Evolutionary conservation across 1,140 invertebrate genomes (phyloP).

Genomic region (Drosophila pachea): DNA sequence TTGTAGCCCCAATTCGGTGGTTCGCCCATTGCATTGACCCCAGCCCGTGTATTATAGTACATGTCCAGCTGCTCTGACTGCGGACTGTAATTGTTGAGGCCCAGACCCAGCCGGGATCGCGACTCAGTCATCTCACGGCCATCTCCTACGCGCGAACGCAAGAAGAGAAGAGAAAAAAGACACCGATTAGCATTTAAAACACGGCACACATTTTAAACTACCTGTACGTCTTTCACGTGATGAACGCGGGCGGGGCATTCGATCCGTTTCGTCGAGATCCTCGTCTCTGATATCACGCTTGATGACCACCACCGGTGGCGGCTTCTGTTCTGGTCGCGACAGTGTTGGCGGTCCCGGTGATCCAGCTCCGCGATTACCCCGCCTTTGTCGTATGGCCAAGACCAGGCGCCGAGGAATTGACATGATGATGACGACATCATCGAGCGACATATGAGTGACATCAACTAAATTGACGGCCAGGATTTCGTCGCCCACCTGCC

Average conservation of each 20-base stretch:
- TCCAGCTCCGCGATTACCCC: slow-evolving; percentile 82
- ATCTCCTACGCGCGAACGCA: slow-evolving; percentile 80
- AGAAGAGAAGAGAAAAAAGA: slow-evolving; percentile 27
- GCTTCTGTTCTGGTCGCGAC: slow-evolving; percentile 87
- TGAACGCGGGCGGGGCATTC: slow-evolving; percentile 78
- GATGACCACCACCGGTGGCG: slow-evolving; percentile 94
- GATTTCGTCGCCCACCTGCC: slow-evolving; percentile 97
- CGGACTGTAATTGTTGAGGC: slow-evolving; percentile 82
- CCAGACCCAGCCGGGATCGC: slow-evolving; percentile 85
- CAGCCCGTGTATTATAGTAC: slow-evolving; percentile 88
- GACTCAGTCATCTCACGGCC: slow-evolving; percentile 87
- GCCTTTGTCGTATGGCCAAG: slow-evolving; percentile 91
- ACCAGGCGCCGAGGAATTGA: slow-evolving; percentile 97
- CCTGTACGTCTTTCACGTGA: slow-evolving; percentile 80
- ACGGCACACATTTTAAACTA: slow-evolving; percentile 71
- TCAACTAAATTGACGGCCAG: slow-evolving; percentile 98
- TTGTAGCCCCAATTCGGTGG: slow-evolving; percentile 79
- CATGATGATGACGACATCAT: slow-evolving; percentile 99
- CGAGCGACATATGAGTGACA: slow-evolving; percentile 97
- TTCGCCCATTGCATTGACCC: slow-evolving; percentile 80
- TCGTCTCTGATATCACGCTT: slow-evolving; percentile 94
- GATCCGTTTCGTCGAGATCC: slow-evolving; percentile 82
- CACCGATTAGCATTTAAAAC: slow-evolving; percentile 65
- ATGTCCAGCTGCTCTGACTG: slow-evolving; percentile 87
- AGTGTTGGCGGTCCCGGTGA: slow-evolving; percentile 83